phyloP scores from a whole-genome alignment of 2,113 vertebrate species.

The Psophia crepitans region DNA sequence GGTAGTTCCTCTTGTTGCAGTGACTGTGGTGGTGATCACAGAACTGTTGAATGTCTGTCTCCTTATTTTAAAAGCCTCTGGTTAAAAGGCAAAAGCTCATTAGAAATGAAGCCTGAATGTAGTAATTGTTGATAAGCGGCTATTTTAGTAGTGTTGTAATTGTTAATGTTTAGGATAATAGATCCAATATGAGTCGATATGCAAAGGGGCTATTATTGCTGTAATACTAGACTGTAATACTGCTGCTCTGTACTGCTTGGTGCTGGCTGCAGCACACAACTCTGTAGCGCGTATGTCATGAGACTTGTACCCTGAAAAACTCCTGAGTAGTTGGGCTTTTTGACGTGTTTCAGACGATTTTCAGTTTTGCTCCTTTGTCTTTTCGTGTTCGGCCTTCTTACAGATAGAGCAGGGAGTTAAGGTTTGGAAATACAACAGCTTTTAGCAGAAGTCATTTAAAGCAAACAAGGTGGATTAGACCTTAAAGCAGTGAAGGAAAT shows the following conservation, averaged over 20 bases:
- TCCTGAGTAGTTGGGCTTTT: neutral
- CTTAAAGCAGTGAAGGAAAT: neutral
- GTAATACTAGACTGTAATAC: neutral
- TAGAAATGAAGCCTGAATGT: neutral
- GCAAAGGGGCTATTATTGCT: neutral
- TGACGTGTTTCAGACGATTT: neutral
- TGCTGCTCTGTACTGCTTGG: neutral
- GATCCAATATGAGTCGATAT: neutral
- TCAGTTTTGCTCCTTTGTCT: neutral
- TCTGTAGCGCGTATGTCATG: accelerated
- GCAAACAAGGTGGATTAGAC: neutral
- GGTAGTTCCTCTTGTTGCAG: neutral
- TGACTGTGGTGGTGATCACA: neutral
- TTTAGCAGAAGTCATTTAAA: neutral
- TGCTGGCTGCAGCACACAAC: neutral
- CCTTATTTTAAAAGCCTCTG: neutral
- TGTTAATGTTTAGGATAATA: neutral
- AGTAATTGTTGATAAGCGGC: neutral
- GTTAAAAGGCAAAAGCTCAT: neutral
- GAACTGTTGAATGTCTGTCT: neutral
- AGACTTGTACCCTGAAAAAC: neutral
- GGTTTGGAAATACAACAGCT: neutral
- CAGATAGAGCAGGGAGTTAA: neutral
- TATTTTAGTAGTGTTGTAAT: neutral
- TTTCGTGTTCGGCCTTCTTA: neutral